These are phyloP conservation scores for Caenorhabditis sinica DNA, from an alignment of 2,888 invertebrate species.

Conservation along the genomic window DNA sequence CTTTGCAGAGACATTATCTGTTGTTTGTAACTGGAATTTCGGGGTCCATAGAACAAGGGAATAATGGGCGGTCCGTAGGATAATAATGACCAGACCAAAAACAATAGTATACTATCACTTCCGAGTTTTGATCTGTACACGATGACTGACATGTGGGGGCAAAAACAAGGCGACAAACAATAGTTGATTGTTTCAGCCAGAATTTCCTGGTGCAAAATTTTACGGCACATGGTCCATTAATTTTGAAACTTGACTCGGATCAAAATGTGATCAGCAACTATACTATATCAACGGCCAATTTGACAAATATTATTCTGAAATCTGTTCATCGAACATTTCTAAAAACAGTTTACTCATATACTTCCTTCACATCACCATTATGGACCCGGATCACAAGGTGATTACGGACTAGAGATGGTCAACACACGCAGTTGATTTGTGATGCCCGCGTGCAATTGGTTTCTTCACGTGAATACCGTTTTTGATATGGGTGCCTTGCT, in stretches of 20 bases:
- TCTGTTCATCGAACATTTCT: conserved; percentile 23
- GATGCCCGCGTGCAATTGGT: conserved; percentile 36
- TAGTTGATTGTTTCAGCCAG: neutral
- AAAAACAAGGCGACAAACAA: neutral
- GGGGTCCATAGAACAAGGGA: conserved; percentile 51
- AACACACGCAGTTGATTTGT: conserved; percentile 28
- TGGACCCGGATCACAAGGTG: conserved; percentile 46
- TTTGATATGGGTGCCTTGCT: conserved; percentile 49
- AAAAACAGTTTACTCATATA: neutral
- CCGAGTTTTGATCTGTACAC: neutral
- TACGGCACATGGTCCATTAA: neutral
- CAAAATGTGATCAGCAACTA: conserved; percentile 23
- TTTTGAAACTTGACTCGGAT: neutral
- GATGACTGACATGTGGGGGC: neutral
- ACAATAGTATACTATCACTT: conserved; percentile 17
- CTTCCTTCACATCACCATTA: conserved; percentile 4
- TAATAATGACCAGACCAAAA: neutral
- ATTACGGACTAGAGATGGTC: conserved; percentile 15
- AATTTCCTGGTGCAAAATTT: neutral
- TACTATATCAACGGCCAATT: conserved; percentile 12
- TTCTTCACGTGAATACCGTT: conserved; percentile 54
- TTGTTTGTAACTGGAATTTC: conserved; percentile 45
- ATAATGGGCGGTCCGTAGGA: conserved; percentile 24
- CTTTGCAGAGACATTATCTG: conserved; percentile 31
- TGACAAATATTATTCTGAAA: conserved; percentile 26